Percentiles rank a stretch among this genome's conserved stretches.
These are phyloP conservation scores for Cinara cedri DNA, from an alignment of 2,888 invertebrate species.

Conservation along the genomic window DNA sequence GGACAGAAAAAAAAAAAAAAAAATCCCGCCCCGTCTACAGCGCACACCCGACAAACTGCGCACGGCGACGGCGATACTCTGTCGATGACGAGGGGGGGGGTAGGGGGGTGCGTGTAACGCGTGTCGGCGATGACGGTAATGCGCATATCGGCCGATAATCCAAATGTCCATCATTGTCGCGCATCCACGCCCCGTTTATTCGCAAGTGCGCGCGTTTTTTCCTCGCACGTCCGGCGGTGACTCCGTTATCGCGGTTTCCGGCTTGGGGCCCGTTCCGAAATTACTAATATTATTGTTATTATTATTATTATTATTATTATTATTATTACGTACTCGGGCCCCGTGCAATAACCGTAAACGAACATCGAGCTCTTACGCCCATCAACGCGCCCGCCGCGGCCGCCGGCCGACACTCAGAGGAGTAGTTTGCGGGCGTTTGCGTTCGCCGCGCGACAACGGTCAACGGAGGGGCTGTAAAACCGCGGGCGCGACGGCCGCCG, in stretches of 20 bases:
- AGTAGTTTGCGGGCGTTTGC: slow-evolving; percentile 34
- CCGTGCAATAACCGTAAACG: slow-evolving; percentile 45
- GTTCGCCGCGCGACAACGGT: slow-evolving; percentile 24
- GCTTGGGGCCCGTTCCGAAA: background rate
- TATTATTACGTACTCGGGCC: too few relatives aligned
- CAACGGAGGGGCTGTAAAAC: slow-evolving; percentile 47
- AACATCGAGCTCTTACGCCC: slow-evolving; percentile 34
- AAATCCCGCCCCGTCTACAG: too few relatives aligned
- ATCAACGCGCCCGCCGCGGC: slow-evolving; percentile 3
- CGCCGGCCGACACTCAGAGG: slow-evolving; percentile 1
- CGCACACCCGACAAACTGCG: too few relatives aligned
- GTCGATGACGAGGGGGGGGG: too few relatives aligned
- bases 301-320: background rate
- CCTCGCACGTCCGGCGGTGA: background rate
- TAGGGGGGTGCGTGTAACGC: too few relatives aligned
- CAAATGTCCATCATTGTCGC: background rate
- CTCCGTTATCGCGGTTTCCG: slow-evolving; percentile 27
- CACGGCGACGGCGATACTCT: too few relatives aligned
- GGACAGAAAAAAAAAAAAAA: too few relatives aligned
- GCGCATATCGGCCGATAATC: background rate
- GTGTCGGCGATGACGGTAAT: too few relatives aligned
- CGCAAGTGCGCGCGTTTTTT: background rate
- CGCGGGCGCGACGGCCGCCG: background rate
- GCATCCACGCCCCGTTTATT: background rate
- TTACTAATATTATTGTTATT: background rate